phyloP scores from a whole-genome alignment of 2,888 invertebrate species.

The Sipha maydis region DNA sequence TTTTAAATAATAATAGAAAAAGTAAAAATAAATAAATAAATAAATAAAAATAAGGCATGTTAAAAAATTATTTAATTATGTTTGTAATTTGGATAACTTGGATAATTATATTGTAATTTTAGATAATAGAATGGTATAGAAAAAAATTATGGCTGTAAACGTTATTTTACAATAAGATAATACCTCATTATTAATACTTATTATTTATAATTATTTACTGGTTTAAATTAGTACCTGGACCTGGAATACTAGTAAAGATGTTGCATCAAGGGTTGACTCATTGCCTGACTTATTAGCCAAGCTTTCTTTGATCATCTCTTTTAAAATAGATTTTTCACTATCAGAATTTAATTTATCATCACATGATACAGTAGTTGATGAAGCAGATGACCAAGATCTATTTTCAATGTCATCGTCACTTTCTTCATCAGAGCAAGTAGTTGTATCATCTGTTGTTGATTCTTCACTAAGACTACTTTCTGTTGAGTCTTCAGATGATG shows the following conservation, averaged over 20 bases:
- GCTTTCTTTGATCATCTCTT: background rate
- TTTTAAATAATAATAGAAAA: too few species aligned
- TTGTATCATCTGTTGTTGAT: background rate
- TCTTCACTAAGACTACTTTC: background rate
- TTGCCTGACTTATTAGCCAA: background rate
- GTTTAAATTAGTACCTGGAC: constrained; percentile 30
- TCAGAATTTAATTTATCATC: constrained; percentile 15
- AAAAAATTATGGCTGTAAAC: background rate
- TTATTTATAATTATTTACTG: background rate
- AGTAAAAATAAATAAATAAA: too few species aligned
- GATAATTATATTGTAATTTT: background rate
- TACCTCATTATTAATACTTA: background rate
- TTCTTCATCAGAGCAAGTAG: background rate
- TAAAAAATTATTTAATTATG: too few species aligned
- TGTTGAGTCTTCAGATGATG: background rate
- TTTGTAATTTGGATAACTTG: too few species aligned
- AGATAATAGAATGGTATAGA: background rate
- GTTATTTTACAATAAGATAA: background rate
- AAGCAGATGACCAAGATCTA: constrained; percentile 33
- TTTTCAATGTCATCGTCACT: background rate
- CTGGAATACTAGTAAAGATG: constrained; percentile 21
- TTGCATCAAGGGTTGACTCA: background rate
- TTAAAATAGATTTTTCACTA: background rate
- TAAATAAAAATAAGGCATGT: too few species aligned
- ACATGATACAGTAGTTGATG: constrained; percentile 21